phyloP scores from a whole-genome alignment of 2,113 vertebrate genomes.

The Gymnogyps californianus region DNA sequence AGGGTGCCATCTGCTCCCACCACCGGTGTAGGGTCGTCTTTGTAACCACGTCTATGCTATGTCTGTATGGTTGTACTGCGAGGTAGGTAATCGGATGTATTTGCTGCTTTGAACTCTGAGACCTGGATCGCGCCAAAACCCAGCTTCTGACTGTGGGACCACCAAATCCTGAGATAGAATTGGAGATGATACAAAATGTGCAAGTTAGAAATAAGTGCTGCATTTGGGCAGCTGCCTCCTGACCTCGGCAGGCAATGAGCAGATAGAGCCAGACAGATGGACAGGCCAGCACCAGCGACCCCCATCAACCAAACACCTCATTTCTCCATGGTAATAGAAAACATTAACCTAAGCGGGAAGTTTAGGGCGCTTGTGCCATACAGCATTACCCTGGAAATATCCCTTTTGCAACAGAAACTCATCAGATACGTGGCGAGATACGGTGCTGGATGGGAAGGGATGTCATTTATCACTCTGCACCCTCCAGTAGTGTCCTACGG shows the following conservation, averaged over 20 bases:
- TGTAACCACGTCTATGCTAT: rapidly evolving
- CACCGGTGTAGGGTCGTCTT: background rate
- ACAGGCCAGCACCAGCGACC: rapidly evolving
- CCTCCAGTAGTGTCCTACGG: background rate
- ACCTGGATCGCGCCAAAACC: background rate
- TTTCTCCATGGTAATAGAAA: background rate
- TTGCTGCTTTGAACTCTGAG: background rate
- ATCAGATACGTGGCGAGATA: background rate
- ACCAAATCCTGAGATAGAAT: background rate
- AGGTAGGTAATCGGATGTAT: background rate
- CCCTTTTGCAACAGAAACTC: background rate
- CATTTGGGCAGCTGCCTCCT: background rate
- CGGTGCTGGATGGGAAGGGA: background rate
- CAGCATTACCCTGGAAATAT: background rate
- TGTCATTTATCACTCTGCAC: background rate
- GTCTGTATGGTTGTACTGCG: rapidly evolving
- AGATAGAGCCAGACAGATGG: background rate
- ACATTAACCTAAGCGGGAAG: background rate
- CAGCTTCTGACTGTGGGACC: background rate
- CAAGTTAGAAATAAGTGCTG: background rate
- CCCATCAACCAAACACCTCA: background rate
- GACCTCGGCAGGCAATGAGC: background rate
- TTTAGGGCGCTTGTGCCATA: background rate
- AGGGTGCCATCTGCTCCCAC: background rate
- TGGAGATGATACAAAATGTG: background rate